Conservation (phyloP, 92 coral and sea anemone species). For the Siderastrea radians region DNA sequence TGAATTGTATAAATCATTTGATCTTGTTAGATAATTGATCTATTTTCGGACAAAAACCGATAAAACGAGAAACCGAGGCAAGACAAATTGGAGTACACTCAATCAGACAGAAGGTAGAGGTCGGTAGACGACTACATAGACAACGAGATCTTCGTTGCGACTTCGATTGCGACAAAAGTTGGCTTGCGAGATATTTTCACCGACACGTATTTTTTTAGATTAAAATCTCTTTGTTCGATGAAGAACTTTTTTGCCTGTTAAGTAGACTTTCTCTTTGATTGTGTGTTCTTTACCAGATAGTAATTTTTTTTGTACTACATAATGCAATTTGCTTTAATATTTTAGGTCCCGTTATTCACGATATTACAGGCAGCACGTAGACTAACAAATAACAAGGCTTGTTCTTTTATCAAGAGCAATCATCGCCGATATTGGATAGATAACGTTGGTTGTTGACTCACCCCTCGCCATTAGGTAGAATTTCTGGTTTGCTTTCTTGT, state of each 20-base stretch:
- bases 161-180: too few relatives aligned
- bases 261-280: neutral
- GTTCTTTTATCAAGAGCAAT: neutral
- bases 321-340: too few relatives aligned
- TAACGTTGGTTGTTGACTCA: neutral
- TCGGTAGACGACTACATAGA: too few relatives aligned
- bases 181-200: neutral
- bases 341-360: too few relatives aligned
- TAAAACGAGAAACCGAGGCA: too few relatives aligned
- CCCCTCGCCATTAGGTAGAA: constrained; percentile 50
- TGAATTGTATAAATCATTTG: neutral
- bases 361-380: too few relatives aligned
- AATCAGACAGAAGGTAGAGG: too few relatives aligned
- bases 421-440: neutral
- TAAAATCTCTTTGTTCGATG: neutral
- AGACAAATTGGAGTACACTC: too few relatives aligned
- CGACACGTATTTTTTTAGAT: neutral
- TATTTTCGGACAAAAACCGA: too few relatives aligned
- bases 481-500: constrained; percentile 18
- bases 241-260: neutral
- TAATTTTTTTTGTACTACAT: too few relatives aligned
- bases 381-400: neutral
- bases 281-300: neutral
- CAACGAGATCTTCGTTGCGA: too few relatives aligned
- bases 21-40: neutral